A percentile compares a stretch with the other conserved stretches of the same genome.
Evolutionary conservation across 53 echinoderm and acorn worm species (phyloP).

Genomic region (Actinopyga echinites): DNA sequence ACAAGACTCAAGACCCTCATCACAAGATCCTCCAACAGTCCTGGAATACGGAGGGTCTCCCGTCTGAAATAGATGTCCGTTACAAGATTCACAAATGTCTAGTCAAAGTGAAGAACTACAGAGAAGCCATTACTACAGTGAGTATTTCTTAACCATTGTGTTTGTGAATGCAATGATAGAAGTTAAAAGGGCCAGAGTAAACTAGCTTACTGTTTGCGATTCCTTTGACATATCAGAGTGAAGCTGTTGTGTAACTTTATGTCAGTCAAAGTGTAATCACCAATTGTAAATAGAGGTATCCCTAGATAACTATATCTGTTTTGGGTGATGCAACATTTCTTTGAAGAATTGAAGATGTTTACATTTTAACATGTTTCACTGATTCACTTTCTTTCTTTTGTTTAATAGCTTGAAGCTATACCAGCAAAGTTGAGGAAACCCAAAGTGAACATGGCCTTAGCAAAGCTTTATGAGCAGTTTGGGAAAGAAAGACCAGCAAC

Average conservation of each 20-base stretch:
- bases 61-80: slow-evolving; percentile 87
- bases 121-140: slow-evolving; percentile 90
- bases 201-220: too few species aligned
- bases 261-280: too few species aligned
- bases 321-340: too few species aligned
- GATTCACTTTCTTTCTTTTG: not conserved
- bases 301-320: too few species aligned
- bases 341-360: too few species aligned
- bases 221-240: too few species aligned
- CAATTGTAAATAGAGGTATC: too few species aligned
- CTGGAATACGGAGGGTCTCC: slow-evolving; percentile 54
- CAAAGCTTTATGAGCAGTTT: slow-evolving; percentile 88
- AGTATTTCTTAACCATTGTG: not conserved
- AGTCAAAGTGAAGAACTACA: slow-evolving; percentile 78
- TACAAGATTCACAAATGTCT: slow-evolving; percentile 95
- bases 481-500: slow-evolving; percentile 90
- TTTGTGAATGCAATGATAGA: too few species aligned
- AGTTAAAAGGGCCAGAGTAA: too few species aligned
- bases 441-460: slow-evolving; percentile 98
- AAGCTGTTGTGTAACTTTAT: too few species aligned
- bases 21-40: slow-evolving; percentile 33
- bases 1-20: slow-evolving; percentile 54
- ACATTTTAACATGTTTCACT: not conserved
- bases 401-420: slow-evolving; percentile 86
- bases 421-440: slow-evolving; percentile 94